A percentile compares a stretch with the other conserved stretches of the same genome.
Evolutionary conservation across 1,140 invertebrate genomes (phyloP).

Genomic region (Pogonognathellus flavescens): DNA sequence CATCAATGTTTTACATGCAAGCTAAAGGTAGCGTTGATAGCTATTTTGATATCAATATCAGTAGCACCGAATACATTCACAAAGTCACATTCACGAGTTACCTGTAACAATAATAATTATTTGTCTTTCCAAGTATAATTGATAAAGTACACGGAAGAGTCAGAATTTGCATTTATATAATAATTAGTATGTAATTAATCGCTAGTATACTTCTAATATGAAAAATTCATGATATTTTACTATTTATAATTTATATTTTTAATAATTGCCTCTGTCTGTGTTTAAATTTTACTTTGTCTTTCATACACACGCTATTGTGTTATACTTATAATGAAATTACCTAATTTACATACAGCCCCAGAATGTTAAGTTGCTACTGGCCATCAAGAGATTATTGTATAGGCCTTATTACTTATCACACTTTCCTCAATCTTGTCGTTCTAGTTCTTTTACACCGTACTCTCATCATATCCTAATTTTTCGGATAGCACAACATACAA

Average conservation of each 20-base stretch:
- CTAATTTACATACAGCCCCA: no score
- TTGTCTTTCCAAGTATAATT: constrained; percentile 30
- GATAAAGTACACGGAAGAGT: constrained; percentile 26
- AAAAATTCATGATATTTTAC: neutral
- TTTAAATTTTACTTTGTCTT: no score
- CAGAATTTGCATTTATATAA: neutral
- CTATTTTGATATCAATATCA: neutral
- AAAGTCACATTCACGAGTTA: constrained; percentile 41
- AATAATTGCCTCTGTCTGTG: no score
- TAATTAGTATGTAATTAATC: neutral
- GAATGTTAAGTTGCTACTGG: neutral
- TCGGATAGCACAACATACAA: neutral
- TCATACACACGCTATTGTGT: no score
- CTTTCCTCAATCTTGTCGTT: constrained; percentile 30
- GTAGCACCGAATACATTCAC: neutral
- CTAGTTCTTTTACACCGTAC: neutral
- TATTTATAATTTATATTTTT: no score
- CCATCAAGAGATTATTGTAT: neutral
- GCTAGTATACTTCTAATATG: neutral
- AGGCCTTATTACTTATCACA: constrained; percentile 26
- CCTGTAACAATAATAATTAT: constrained; percentile 16
- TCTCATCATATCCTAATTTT: neutral
- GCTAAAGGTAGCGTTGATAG: no score
- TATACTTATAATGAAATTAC: no score
- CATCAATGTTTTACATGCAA: no score